Evolutionary conservation across 2,888 invertebrate species (phyloP).

Genomic region (Encarsia formosa): DNA sequence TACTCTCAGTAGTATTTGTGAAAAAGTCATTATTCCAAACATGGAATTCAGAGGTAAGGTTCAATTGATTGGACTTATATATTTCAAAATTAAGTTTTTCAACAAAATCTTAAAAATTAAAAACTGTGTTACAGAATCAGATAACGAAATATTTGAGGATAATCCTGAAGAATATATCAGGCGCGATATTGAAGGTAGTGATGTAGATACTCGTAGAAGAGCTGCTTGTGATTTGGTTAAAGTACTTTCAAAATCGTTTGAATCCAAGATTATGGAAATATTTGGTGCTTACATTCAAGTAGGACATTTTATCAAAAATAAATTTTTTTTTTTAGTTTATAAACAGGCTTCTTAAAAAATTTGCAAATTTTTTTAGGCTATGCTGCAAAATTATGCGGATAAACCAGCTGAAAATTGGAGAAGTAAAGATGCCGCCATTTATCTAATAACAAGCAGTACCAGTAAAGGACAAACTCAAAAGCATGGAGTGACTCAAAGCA

Average conservation of each 20-base stretch:
- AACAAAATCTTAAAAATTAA: neutral
- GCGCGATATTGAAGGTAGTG: slow-evolving; percentile 96
- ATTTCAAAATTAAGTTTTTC: neutral
- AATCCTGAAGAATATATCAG: slow-evolving; percentile 97
- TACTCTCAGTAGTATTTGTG: slow-evolving; percentile 87
- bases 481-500: slow-evolving; percentile 88
- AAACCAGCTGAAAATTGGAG: slow-evolving; percentile 81
- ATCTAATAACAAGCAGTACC: slow-evolving; percentile 91
- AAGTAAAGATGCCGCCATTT: slow-evolving; percentile 93
- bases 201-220: slow-evolving; percentile 91
- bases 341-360: neutral
- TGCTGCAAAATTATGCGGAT: slow-evolving; percentile 73
- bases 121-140: slow-evolving; percentile 61
- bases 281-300: slow-evolving; percentile 85
- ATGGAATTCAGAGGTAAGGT: slow-evolving; percentile 86
- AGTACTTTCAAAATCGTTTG: slow-evolving; percentile 83
- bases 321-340: slow-evolving; percentile 34
- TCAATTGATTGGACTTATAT: neutral
- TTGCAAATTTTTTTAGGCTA: slow-evolving; percentile 54
- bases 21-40: slow-evolving; percentile 98
- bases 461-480: slow-evolving; percentile 84
- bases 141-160: slow-evolving; percentile 95
- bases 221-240: slow-evolving; percentile 97
- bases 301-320: slow-evolving; percentile 29
- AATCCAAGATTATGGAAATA: slow-evolving; percentile 79